Base-by-base conservation (phyloP, 2,888 invertebrate species). In the Lepidocyrtoides sp. region DNA sequence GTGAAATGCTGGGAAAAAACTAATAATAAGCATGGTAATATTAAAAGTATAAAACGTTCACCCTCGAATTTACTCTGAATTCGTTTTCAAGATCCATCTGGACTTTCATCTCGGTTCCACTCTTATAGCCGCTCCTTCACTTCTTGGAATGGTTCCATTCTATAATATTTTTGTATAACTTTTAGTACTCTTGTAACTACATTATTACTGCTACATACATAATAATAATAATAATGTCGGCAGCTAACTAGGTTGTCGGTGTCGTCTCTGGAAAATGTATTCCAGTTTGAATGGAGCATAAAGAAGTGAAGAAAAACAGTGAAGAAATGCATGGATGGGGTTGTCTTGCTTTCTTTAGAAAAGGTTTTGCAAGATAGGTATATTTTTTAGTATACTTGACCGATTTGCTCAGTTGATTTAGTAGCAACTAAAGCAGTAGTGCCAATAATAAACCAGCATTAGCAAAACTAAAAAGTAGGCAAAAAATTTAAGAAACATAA, bases 121-220 rank as follows among this genome's bases (percentile, higher is more conserved):
- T 17, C n/a, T n/a, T n/a, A n/a, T n/a, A n/a, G 51, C 51, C 51
- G 51, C 26, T 63, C 8, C 29, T 87, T 60, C 79, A 60, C 54
- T 82, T 89, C 41, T 89, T 89, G 89, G 89, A 89, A 60, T 23
- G 20, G 89, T 89, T 89, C 89, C 89, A 89, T 89, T 75, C 72
- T 48, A 84, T 29, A 75, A 75, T 44, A 44, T 75, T 48, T 75
- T n/a, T n/a, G 48, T 44, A 48, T 44, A 75, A 75, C 44, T 48
- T 75, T 75, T 48, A 75, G 23, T 26, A 12, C 17, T n/a, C 17
- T 3, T 69, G 69, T 69, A 14, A n/a, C 14, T 7, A 75, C 14
- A 63, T 63, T 29, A 63, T 10, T 44, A 10, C 12, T 63, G 3
- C 26, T 26, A 69, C 48, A 48, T 44, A 14, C 75, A 14, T 48